Evolutionary conservation across 1,140 invertebrate species (phyloP).

Genomic region (Brachystomella parvula): DNA sequence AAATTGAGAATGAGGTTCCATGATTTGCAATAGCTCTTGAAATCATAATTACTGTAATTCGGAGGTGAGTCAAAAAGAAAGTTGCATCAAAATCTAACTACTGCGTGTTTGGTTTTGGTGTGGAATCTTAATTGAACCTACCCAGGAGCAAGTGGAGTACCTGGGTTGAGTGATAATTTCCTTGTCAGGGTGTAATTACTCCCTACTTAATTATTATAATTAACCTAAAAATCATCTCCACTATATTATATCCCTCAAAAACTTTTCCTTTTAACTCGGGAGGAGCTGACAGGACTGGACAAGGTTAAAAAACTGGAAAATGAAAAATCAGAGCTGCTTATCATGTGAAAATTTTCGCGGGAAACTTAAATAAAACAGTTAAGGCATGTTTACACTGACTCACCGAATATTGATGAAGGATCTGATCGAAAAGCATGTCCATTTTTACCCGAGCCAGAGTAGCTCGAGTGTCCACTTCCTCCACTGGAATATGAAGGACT

Average conservation of each 20-base stretch:
- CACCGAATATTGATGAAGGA: constrained; percentile 13
- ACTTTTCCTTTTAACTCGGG: constrained; percentile 1
- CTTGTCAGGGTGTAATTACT: constrained; percentile 16
- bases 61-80: too few relatives aligned
- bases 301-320: background rate
- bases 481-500: constrained; percentile 9
- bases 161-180: constrained; percentile 13
- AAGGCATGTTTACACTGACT: too few relatives aligned
- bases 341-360: too few relatives aligned
- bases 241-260: background rate
- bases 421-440: constrained; percentile 9
- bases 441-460: background rate
- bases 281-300: constrained; percentile 4
- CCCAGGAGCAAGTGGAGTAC: background rate
- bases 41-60: too few relatives aligned
- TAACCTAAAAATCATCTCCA: constrained; percentile 8
- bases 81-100: too few relatives aligned
- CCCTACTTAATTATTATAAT: constrained; percentile 13
- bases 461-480: constrained; percentile 10
- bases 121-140: constrained; percentile 15
- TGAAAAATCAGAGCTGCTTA: too few relatives aligned
- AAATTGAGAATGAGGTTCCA: too few relatives aligned
- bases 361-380: too few relatives aligned
- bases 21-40: too few relatives aligned
- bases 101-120: background rate